These are phyloP conservation scores for Gastrophryne carolinensis DNA, from an alignment of 2,797 vertebrate genomes.

Conservation along the genomic window DNA sequence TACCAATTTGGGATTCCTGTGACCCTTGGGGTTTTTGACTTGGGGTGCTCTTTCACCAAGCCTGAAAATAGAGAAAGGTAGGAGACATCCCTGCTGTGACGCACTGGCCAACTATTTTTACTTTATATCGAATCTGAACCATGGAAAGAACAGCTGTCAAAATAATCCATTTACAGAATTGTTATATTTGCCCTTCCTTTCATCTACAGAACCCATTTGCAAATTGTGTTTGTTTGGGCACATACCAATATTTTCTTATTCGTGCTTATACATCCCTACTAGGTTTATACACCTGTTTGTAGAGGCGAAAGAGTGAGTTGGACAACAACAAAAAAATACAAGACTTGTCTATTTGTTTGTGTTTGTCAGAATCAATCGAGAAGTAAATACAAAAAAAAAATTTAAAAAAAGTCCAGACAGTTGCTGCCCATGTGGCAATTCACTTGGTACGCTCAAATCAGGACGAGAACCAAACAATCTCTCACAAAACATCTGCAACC, in stretches of 20 bases:
- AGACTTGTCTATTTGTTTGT: constrained; percentile 65
- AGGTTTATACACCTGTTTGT: constrained; percentile 44
- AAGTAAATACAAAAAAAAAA: constrained; percentile 60
- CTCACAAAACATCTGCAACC: constrained; percentile 84
- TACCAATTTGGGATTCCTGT: no score
- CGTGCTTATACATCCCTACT: constrained; percentile 18
- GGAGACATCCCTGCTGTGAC: no score
- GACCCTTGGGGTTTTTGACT: no score
- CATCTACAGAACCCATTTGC: background rate
- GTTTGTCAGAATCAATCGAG: constrained; percentile 73
- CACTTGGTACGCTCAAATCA: constrained; percentile 77
- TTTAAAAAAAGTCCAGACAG: constrained; percentile 63
- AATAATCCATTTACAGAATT: no score
- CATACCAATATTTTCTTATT: background rate
- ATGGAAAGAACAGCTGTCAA: no score
- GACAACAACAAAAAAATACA: background rate
- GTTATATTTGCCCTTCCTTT: no score
- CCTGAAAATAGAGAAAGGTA: no score
- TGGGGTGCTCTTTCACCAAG: no score
- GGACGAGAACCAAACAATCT: constrained; percentile 78
- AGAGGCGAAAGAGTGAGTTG: constrained; percentile 28
- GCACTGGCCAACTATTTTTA: no score
- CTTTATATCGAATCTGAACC: no score
- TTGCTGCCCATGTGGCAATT: constrained; percentile 74
- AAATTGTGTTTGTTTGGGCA: background rate